Conservation (phyloP, 2,797 vertebrate genomes). For the Semaprochilodus insignis region DNA sequence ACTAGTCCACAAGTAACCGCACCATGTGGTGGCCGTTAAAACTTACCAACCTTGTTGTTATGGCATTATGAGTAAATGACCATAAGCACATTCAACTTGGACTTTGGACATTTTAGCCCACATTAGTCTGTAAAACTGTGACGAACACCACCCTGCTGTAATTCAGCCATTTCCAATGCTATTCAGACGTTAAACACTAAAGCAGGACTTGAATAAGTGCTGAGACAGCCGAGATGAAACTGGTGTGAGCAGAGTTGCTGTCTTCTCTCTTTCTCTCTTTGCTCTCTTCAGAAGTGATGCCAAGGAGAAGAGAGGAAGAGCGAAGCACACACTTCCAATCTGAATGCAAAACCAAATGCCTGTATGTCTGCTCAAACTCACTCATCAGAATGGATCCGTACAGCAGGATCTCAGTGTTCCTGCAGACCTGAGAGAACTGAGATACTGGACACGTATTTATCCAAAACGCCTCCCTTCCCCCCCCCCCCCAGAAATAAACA, state of each 20-base stretch:
- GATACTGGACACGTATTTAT: not conserved
- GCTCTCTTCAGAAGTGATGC: not conserved
- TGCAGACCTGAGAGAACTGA: not conserved
- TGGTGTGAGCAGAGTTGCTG: not conserved
- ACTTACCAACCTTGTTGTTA: too few relatives aligned
- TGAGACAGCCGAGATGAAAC: not conserved
- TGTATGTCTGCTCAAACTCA: not conserved
- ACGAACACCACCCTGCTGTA: too few relatives aligned
- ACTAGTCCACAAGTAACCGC: too few relatives aligned
- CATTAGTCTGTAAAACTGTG: too few relatives aligned
- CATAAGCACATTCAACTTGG: too few relatives aligned
- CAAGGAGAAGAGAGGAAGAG: not conserved
- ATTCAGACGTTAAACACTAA: not conserved
- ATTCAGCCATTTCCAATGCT: too few relatives aligned
- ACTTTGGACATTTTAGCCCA: too few relatives aligned
- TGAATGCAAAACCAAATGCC: not conserved
- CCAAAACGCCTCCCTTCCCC: too few relatives aligned
- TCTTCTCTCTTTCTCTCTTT: not conserved
- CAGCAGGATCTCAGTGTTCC: not conserved
- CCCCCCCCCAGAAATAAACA: too few relatives aligned
- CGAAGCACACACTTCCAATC: not conserved
- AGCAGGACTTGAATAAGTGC: not conserved
- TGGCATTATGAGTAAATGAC: too few relatives aligned
- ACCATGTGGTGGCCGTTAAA: too few relatives aligned
- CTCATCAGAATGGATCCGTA: too few relatives aligned